Evolutionary conservation across 2,888 invertebrate genomes (phyloP).

Genomic region (Drosophila kuntzei): DNA sequence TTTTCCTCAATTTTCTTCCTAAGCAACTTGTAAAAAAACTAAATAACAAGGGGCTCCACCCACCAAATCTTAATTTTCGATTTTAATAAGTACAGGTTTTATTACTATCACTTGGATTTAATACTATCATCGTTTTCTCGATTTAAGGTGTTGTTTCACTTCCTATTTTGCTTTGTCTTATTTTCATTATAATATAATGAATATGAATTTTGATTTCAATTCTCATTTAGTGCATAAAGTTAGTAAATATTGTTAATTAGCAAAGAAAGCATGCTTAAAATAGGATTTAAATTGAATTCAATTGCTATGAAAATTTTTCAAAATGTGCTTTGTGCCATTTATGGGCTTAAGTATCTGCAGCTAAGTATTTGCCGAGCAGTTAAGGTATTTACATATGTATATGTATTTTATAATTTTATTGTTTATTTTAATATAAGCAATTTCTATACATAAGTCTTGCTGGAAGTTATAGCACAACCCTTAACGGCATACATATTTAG

Average conservation of each 20-base stretch:
- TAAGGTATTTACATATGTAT: slow-evolving; percentile 1
- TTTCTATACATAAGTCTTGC: slow-evolving; percentile 58
- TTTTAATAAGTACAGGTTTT: too few relatives aligned
- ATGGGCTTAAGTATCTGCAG: neutral
- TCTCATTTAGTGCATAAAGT: neutral
- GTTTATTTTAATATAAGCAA: slow-evolving; percentile 77
- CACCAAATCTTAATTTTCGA: too few relatives aligned
- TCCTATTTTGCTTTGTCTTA: too few relatives aligned
- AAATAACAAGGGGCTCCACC: too few relatives aligned
- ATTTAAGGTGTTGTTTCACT: too few relatives aligned
- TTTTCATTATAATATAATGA: too few relatives aligned
- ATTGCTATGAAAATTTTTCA: neutral
- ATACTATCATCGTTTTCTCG: too few relatives aligned
- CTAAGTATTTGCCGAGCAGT: neutral
- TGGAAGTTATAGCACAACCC: slow-evolving; percentile 23
- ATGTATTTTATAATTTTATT: slow-evolving; percentile 52
- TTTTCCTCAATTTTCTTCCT: too few relatives aligned
- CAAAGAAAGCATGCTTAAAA: neutral
- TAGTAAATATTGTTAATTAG: slow-evolving; percentile 5
- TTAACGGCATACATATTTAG: slow-evolving; percentile 32
- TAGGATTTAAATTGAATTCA: neutral
- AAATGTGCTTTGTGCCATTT: neutral
- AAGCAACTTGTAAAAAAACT: too few relatives aligned
- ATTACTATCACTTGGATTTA: too few relatives aligned
- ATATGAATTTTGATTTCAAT: neutral